Conservation (phyloP, 2,888 invertebrate species). For the Adelognathus sp. region DNA sequence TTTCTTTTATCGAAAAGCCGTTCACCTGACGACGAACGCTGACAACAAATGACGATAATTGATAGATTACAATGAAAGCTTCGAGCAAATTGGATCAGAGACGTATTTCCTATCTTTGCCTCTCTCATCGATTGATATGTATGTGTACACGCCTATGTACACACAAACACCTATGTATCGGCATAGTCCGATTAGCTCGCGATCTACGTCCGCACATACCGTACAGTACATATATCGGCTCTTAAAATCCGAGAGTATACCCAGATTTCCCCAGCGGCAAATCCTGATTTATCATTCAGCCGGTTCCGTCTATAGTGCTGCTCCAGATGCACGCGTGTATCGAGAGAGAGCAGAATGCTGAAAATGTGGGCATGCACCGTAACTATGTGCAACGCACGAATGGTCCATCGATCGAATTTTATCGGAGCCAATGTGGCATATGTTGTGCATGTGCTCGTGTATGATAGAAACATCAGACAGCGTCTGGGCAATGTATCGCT, state of each 20-base stretch:
- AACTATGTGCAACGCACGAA: constrained; percentile 10
- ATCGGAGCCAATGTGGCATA: constrained; percentile 14
- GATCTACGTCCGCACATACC: constrained; percentile 22
- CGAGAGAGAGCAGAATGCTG: constrained; percentile 13
- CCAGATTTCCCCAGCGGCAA: constrained; percentile 47
- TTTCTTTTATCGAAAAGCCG: constrained; percentile 26
- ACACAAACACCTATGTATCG: neutral
- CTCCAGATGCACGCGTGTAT: constrained; percentile 9
- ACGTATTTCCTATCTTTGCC: constrained; percentile 13
- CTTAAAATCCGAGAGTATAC: constrained; percentile 52
- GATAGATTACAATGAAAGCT: constrained; percentile 50
- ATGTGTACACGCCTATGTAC: neutral
- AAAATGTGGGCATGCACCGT: constrained; percentile 34
- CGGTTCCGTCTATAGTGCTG: neutral
- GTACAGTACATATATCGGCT: too few species aligned
- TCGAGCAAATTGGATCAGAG: constrained; percentile 46
- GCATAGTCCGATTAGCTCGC: constrained; percentile 43
- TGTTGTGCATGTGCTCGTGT: neutral
- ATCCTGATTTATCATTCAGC: constrained; percentile 58
- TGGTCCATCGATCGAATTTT: constrained; percentile 43
- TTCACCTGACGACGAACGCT: constrained; percentile 3
- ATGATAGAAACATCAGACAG: constrained; percentile 28
- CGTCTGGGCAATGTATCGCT: constrained; percentile 17
- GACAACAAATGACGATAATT: constrained; percentile 51
- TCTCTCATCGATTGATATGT: neutral